Percentiles rank a stretch among this genome's conserved stretches.
These are phyloP conservation scores for Platycheirus albimanus DNA, from an alignment of 2,888 invertebrate species.

Conservation along the genomic window DNA sequence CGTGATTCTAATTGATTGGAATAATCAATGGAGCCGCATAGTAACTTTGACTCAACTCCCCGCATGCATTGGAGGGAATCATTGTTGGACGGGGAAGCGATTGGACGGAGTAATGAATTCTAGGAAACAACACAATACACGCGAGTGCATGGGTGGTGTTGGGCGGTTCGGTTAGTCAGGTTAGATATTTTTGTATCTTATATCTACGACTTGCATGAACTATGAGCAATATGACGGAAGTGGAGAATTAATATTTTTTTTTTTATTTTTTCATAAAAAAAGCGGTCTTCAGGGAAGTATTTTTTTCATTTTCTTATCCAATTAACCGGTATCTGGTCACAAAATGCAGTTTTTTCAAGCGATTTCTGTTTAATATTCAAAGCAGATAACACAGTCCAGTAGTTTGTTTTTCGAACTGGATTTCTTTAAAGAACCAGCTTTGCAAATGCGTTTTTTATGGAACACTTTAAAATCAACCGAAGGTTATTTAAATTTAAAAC, in stretches of 20 bases:
- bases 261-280: neutral
- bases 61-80: neutral
- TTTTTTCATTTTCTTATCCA: constrained; percentile 39
- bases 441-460: constrained; percentile 1
- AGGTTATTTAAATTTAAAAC: too few relatives aligned
- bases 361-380: too few relatives aligned
- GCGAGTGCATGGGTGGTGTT: constrained; percentile 19
- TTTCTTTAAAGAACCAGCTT: neutral
- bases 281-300: constrained; percentile 36
- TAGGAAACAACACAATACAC: constrained; percentile 65
- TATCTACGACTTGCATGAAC: constrained; percentile 11
- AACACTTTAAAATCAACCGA: too few relatives aligned
- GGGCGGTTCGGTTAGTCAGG: constrained; percentile 46
- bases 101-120: constrained; percentile 54
- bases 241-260: constrained; percentile 13
- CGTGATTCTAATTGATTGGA: constrained; percentile 68
- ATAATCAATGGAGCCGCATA: constrained; percentile 57
- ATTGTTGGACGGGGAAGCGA: neutral
- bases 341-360: neutral
- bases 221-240: constrained; percentile 62
- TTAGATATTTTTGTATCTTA: constrained; percentile 35
- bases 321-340: constrained; percentile 26
- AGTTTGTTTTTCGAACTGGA: constrained; percentile 7
- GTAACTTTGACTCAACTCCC: neutral
- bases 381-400: too few relatives aligned